These are phyloP conservation scores for Resseliella maxima DNA, from an alignment of 2,888 invertebrate species.

Conservation along the genomic window DNA sequence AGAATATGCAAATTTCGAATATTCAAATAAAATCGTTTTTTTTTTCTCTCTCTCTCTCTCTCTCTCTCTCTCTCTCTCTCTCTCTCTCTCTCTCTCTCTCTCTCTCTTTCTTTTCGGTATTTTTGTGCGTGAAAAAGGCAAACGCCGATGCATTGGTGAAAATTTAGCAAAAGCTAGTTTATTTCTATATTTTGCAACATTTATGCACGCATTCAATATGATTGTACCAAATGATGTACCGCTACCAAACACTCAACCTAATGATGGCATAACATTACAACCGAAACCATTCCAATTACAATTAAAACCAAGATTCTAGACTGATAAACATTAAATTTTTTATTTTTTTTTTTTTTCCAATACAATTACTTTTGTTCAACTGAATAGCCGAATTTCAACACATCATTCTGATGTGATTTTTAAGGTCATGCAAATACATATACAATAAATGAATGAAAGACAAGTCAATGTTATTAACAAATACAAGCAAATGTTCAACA, in stretches of 20 bases:
- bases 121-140: slow-evolving; percentile 58
- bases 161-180: slow-evolving; percentile 73
- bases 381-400: background rate
- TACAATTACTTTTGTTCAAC: background rate
- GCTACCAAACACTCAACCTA: slow-evolving; percentile 62
- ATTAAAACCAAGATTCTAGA: slow-evolving; percentile 37
- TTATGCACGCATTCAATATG: slow-evolving; percentile 70
- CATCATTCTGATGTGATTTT: background rate
- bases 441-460: background rate
- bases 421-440: background rate
- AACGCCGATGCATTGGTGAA: slow-evolving; percentile 74
- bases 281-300: slow-evolving; percentile 63
- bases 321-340: background rate
- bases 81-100: no score
- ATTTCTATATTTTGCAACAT: slow-evolving; percentile 72
- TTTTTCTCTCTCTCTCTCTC: background rate
- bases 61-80: no score
- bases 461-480: background rate
- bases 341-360: background rate
- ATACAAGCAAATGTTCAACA: background rate
- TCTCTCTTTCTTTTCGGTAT: no score
- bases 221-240: slow-evolving; percentile 62
- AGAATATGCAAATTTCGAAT: background rate
- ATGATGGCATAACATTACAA: slow-evolving; percentile 65
- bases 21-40: no score